Base-by-base conservation (phyloP, 2,888 invertebrate species). In the Drosophila pseudotalamancana region DNA sequence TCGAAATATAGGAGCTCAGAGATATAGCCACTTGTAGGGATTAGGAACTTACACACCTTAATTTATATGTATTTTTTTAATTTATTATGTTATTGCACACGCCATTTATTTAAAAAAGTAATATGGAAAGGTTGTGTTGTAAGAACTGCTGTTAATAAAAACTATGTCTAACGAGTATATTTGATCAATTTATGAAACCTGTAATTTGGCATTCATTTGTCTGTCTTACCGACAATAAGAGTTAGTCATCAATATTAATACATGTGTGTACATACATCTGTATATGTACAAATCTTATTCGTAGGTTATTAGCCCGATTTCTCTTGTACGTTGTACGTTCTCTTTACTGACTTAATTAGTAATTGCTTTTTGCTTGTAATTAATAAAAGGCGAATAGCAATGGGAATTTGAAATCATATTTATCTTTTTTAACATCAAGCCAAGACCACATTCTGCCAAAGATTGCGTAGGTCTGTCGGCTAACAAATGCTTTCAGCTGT, bases 231-330 rank as follows among this genome's bases (percentile, higher is more conserved):
- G 27, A 27, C 37, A 49, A 49, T 37, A 27, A 11, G 49, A 27
- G 27, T 49, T 49, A 49, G 49, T 49, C 49, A 49, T 49, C 49
- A 49, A 12, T 9, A 8, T n/a, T n/a, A n/a, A n/a, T n/a, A n/a
- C n/a, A n/a, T n/a, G n/a, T n/a, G n/a, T n/a, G n/a, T n/a, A n/a
- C n/a, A n/a, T n/a, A n/a, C n/a, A n/a, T n/a, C n/a, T 4, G 9
- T 25, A n/a, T 29, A 29, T 29, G 27, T 35, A 29, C 34, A 29
- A 37, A 45, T 35, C 23, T 46, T 31, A 27, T 49, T 49, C 11
- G 45, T 31, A 31, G 37, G 37, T 50, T 37, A 53, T 34, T 39
- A 43, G 31, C 51, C 21, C 31, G 43, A 51, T 51, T 51, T 51
- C 51, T 12, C 40, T 29, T 35, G 27, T 45, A 39, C 48, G 18